These are phyloP conservation scores for Syndactyla subalaris DNA, from an alignment of 2,797 vertebrate genomes.

Conservation along the genomic window DNA sequence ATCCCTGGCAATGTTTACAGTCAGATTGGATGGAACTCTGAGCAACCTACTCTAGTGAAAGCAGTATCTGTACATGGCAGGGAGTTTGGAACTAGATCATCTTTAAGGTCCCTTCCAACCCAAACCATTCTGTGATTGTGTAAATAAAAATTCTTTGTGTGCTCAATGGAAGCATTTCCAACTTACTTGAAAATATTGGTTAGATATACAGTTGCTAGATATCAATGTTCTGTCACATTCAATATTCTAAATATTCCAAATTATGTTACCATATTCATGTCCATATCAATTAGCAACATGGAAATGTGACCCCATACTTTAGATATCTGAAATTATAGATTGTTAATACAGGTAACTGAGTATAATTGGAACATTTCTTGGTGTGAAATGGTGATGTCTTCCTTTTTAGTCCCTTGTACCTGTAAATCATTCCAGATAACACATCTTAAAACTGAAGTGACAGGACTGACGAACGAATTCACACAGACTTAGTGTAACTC, in stretches of 20 bases:
- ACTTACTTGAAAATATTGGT: constrained; percentile 38
- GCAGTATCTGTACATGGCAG: not conserved
- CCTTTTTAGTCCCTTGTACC: constrained; percentile 75
- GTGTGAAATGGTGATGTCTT: constrained; percentile 76
- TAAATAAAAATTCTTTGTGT: not conserved
- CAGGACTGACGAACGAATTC: constrained; percentile 82
- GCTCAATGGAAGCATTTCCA: not conserved
- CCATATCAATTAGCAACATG: constrained; percentile 61
- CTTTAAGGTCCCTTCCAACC: not conserved
- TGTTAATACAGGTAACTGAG: constrained; percentile 72
- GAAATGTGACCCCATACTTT: constrained; percentile 39
- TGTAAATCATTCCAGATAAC: constrained; percentile 80
- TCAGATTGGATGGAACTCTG: not conserved
- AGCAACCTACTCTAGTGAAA: not conserved
- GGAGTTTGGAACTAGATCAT: not conserved
- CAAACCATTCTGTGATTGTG: not conserved
- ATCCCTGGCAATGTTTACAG: not conserved
- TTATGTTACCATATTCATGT: constrained; percentile 19
- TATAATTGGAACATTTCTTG: constrained; percentile 71
- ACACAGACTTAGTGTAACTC: constrained; percentile 80
- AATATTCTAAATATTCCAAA: constrained; percentile 23
- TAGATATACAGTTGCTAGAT: not conserved
- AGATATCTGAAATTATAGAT: constrained; percentile 68
- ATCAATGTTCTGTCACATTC: not conserved
- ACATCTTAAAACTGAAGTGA: constrained; percentile 81